These are phyloP conservation scores for Molanna angustata DNA, from an alignment of 2,888 invertebrate species.

Conservation along the genomic window DNA sequence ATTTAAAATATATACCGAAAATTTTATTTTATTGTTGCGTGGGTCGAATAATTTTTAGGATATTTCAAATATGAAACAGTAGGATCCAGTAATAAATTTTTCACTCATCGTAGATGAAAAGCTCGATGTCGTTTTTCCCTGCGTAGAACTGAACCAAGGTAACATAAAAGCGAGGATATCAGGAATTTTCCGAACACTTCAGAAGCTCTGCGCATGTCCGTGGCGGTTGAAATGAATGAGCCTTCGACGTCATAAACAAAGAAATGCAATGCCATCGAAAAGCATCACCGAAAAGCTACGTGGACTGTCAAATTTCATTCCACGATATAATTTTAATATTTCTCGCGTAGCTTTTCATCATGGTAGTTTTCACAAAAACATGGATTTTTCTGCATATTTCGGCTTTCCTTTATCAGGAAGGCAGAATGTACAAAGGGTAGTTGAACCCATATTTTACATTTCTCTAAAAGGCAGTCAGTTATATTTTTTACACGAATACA, in stretches of 20 bases:
- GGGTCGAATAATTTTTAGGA: too few relatives aligned
- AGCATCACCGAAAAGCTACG: too few relatives aligned
- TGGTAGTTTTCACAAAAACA: slow-evolving; percentile 44
- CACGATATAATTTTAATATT: slow-evolving; percentile 17
- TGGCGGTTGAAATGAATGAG: slow-evolving; percentile 13
- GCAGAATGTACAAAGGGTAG: slow-evolving; percentile 30
- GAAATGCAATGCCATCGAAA: slow-evolving; percentile 21
- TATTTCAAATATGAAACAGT: too few relatives aligned
- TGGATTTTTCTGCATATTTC: slow-evolving; percentile 53
- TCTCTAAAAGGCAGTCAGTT: not conserved
- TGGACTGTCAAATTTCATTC: slow-evolving; percentile 13
- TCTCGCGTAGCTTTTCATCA: slow-evolving; percentile 25
- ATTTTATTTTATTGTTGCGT: too few relatives aligned
- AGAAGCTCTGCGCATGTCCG: slow-evolving; percentile 8
- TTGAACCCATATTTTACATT: slow-evolving; percentile 10
- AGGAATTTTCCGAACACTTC: not conserved
- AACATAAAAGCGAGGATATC: slow-evolving; percentile 13
- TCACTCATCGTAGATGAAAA: slow-evolving; percentile 28
- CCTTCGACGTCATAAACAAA: slow-evolving; percentile 12
- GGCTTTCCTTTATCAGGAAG: slow-evolving; percentile 39
- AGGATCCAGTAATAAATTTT: too few relatives aligned
- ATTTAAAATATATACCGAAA: too few relatives aligned
- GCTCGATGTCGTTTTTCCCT: slow-evolving; percentile 33
- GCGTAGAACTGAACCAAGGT: slow-evolving; percentile 26
- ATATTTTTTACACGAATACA: slow-evolving; percentile 1